These are phyloP conservation scores for Calyptommatus sinebrachiatus DNA, from an alignment of 2,113 vertebrate genomes.

Conservation along the genomic window DNA sequence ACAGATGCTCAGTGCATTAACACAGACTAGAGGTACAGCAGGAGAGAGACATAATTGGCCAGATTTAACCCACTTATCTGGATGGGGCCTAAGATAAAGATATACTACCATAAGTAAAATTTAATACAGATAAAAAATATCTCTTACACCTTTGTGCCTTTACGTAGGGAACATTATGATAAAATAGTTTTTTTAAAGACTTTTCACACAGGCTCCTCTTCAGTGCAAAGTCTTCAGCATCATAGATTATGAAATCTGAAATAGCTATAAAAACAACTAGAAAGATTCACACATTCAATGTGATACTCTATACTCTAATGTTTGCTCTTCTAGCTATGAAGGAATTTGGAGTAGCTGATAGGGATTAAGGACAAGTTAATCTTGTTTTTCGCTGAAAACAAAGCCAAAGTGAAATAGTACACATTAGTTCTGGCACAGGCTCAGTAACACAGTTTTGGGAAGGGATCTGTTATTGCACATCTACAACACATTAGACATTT, in stretches of 20 bases:
- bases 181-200: not conserved
- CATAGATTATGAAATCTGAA: not conserved
- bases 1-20: too few species aligned
- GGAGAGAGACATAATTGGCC: too few species aligned
- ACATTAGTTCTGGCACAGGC: not conserved
- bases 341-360: not conserved
- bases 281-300: not conserved
- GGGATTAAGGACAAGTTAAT: not conserved
- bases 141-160: not conserved
- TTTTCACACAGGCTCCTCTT: not conserved
- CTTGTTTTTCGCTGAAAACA: constrained; percentile 27
- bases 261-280: not conserved
- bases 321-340: accelerated
- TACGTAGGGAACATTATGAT: not conserved
- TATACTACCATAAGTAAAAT: not conserved
- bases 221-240: not conserved
- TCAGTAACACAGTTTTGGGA: too few species aligned
- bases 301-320: not conserved
- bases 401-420: constrained; percentile 28
- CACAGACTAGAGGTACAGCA: too few species aligned
- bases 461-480: too few species aligned
- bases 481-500: too few species aligned
- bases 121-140: too few species aligned
- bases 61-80: too few species aligned
- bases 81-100: not conserved